Base-by-base conservation (phyloP, 2,888 invertebrate genomes). In the Drosophila suboccidentalis region DNA sequence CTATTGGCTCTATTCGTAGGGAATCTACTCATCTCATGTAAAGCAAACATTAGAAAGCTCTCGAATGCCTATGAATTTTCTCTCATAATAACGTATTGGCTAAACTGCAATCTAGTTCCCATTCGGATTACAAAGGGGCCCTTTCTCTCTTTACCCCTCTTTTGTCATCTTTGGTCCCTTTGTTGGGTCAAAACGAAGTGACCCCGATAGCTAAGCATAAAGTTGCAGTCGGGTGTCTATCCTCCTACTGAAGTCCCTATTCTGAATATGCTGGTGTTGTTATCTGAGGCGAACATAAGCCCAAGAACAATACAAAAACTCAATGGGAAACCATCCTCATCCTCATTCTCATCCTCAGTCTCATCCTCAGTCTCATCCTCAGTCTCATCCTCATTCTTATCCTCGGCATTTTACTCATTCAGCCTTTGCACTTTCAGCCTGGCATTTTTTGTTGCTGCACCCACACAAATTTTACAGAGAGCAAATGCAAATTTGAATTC, bases 361-460 rank as follows among this genome's bases (percentile, higher is more conserved):
- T 4, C 53, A 10, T 13, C 2, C 29, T 10, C 53, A 10, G 11
- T 6, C 39, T 4, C 53, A 10, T 13, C 3, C 26, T 4, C 49
- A 13, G 2, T 41, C 19, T 6, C 43, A 43, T 43, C 2, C 29
- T 49, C 34, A 34, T 10, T 34, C 49, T 17, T 34, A 19, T 36
- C 11, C 34, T 55, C 10, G 34, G 55, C 34, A 22, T 44, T 44
- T 34, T 47, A 41, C 47, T 66, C 34, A 47, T 54, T 36, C 60
- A 66, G 39, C 54, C 44, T 49, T 59, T 58, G 62, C 62, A 68
- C 58, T 71, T 62, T 63, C 59, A 50, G 54, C 36, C 63, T 69
- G 58, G 55, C 57, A 57, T 49, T 62, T 63, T 67, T 61, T 62
- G 11, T 50, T 50, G 60, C 57, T 62, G 47, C 55, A 70, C 50